Percentiles rank a stretch among this genome's conserved stretches.
Evolutionary conservation across 2,797 vertebrate genomes (phyloP).

Genomic region (Aulostomus chinensis): DNA sequence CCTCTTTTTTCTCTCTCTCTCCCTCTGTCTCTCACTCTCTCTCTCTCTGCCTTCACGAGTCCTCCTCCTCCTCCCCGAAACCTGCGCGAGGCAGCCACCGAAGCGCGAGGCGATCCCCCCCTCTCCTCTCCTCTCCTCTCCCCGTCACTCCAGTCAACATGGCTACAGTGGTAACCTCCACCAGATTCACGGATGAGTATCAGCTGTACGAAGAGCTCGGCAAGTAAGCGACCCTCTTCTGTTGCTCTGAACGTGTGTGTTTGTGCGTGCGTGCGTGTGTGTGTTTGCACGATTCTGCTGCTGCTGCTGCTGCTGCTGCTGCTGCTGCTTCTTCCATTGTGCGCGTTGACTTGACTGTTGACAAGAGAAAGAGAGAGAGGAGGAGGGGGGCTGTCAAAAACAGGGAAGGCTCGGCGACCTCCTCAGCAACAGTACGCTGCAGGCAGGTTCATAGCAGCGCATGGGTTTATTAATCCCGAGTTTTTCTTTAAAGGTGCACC

Average conservation of each 20-base stretch:
- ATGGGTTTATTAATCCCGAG: conserved; percentile 31
- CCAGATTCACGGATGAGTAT: conserved; percentile 95
- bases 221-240: conserved; percentile 85
- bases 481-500: conserved; percentile 30
- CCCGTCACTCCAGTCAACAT: conserved; percentile 77
- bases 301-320: not conserved
- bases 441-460: conserved; percentile 24
- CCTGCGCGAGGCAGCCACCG: conserved; percentile 74
- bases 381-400: conserved; percentile 56
- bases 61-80: conserved; percentile 69
- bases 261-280: conserved; percentile 1
- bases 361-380: conserved; percentile 18
- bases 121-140: conserved; percentile 3
- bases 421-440: conserved; percentile 16
- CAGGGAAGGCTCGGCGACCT: conserved; percentile 11
- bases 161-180: conserved; percentile 93
- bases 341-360: conserved; percentile 57
- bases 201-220: conserved; percentile 97
- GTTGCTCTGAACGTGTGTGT: not conserved
- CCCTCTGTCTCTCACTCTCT: conserved; percentile 50
- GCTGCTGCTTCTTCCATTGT: conserved; percentile 46
- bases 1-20: conserved; percentile 54
- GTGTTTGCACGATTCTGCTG: conserved; percentile 24
- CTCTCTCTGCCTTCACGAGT: conserved; percentile 73
- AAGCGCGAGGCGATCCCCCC: conserved; percentile 72